Evolutionary conservation across 2,113 vertebrate species (phyloP), one percentile per base, ranked within the genome.

Genomic region (Atractosteus spatula): DNA sequence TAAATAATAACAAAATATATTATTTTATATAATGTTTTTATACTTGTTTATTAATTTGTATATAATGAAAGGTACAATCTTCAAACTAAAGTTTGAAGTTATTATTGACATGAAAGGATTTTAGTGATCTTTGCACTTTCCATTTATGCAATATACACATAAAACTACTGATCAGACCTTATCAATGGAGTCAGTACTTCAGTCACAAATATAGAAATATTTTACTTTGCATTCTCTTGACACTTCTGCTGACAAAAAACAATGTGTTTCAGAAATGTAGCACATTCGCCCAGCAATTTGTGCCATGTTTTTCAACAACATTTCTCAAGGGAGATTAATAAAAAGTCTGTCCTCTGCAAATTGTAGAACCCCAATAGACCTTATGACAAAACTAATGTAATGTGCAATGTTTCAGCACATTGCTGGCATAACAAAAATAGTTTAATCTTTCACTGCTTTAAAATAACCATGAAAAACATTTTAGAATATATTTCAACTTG

Each of bases 181-280:
- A 29, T 29, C 47, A 51, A 41, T 51, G 59, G 45, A 63, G 29
- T 51, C 17, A 29, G 17, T 47, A 14, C 29, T 14, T 63, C 44
- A 12, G 29, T 55, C 41, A 14, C 5, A 41, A 71, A 29, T 47
- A 66, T 45, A 42, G 12, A 66, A 75, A 62, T 59, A 65, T 41
- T 45, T 73, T 72, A 75, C 70, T 47, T 67, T 66, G 74, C 77
- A 66, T 76, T 78, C 73, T 72, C 75, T 56, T 73, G 77, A 78
- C 77, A 73, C 77, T 74, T 70, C 67, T 78, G 77, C 77, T 78
- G 77, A 78, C 77, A 75, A 78, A 73, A 66, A 67, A 70, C 61
- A 59, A 62, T 47, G 62, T 70, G 71, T 75, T 78, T 77, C 66
- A 70, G 62, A 72, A 66, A 67, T 70, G 71, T 70, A 55, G 77